Percentiles rank a stretch among this genome's conserved stretches.
Evolutionary conservation across 1,140 invertebrate genomes (phyloP).

Genomic region (Cotesia chilonis): DNA sequence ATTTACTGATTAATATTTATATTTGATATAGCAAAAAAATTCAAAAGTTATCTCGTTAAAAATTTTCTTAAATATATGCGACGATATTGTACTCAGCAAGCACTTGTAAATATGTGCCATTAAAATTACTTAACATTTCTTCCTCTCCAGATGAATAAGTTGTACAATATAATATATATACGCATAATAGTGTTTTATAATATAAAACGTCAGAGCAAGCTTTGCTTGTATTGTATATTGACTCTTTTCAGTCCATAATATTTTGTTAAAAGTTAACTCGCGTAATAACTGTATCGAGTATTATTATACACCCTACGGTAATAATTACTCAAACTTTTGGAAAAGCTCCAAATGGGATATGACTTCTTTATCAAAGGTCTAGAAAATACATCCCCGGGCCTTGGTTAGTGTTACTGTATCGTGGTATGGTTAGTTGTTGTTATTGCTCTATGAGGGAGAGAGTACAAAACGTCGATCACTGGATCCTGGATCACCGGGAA

Average conservation of each 20-base stretch:
- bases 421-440: too few species aligned
- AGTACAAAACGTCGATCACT: conserved; percentile 16
- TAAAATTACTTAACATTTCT: too few species aligned
- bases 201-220: neutral
- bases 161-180: neutral
- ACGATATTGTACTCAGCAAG: too few species aligned
- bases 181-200: neutral
- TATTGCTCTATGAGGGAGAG: too few species aligned
- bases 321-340: conserved; percentile 30
- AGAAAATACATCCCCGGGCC: neutral
- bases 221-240: neutral
- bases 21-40: too few species aligned
- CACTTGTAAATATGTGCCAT: too few species aligned
- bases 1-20: too few species aligned
- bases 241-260: conserved; percentile 10
- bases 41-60: too few species aligned
- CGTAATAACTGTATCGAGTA: too few species aligned
- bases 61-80: too few species aligned
- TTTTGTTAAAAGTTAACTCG: conserved; percentile 19
- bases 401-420: neutral
- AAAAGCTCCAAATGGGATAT: conserved; percentile 15
- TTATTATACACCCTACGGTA: too few species aligned
- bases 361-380: neutral
- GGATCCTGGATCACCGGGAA: conserved; percentile 27
- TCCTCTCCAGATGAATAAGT: too few species aligned